Evolutionary conservation across 2,888 invertebrate genomes (phyloP).

Genomic region (Agrotis segetum): DNA sequence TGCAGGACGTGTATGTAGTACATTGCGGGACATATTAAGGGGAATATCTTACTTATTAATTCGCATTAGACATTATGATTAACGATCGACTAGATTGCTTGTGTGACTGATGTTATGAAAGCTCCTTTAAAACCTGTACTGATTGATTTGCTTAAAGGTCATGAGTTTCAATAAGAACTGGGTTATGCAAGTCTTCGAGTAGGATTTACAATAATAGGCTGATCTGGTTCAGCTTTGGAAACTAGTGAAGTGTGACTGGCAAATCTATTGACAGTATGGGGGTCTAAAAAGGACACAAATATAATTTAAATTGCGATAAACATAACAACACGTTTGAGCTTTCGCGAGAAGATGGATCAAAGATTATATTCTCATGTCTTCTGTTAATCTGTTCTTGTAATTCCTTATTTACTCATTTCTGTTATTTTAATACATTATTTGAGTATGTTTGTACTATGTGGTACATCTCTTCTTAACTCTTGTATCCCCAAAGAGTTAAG

Average conservation of each 20-base stretch:
- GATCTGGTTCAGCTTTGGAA: constrained; percentile 29
- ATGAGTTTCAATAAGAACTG: constrained; percentile 57
- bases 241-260: constrained; percentile 37
- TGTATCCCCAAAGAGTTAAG: too few relatives aligned
- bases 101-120: constrained; percentile 64
- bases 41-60: constrained; percentile 52
- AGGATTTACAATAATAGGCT: constrained; percentile 42
- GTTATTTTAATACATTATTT: too few relatives aligned
- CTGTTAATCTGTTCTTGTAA: too few relatives aligned
- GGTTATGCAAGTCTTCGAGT: constrained; percentile 55
- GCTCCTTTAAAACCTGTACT: constrained; percentile 63
- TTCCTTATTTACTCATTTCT: too few relatives aligned
- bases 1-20: constrained; percentile 44
- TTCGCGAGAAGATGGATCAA: too few relatives aligned
- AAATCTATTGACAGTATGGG: constrained; percentile 2
- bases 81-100: constrained; percentile 54
- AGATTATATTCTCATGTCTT: too few relatives aligned
- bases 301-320: too few relatives aligned
- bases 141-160: constrained; percentile 61
- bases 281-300: too few relatives aligned
- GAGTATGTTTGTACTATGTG: too few relatives aligned
- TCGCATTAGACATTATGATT: constrained; percentile 50
- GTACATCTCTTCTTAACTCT: too few relatives aligned
- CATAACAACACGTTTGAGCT: too few relatives aligned
- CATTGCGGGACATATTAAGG: constrained; percentile 42